Evolutionary conservation across 1,140 invertebrate genomes (phyloP).

Genomic region (Sycophila sp.): DNA sequence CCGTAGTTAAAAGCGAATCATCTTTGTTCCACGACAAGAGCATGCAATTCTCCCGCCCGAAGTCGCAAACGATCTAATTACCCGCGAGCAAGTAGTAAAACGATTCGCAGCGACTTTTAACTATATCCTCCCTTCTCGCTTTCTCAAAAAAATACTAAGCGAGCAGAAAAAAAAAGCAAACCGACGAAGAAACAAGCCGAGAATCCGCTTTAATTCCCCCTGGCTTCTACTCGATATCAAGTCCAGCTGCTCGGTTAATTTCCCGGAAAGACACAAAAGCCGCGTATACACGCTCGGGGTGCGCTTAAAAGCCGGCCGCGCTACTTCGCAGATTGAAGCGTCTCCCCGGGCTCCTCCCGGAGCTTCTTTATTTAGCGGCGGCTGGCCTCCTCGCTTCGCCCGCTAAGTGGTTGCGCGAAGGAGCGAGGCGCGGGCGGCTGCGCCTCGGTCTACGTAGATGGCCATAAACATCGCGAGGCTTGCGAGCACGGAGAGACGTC

Average conservation of each 20-base stretch:
- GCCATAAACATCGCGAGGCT: neutral
- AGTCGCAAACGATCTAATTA: no score
- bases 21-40: no score
- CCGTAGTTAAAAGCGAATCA: no score
- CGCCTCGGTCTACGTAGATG: neutral
- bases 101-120: no score
- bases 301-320: constrained; percentile 10
- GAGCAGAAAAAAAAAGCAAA: neutral
- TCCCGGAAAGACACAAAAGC: constrained; percentile 19
- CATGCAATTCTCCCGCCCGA: no score
- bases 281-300: neutral
- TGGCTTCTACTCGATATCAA: constrained; percentile 22
- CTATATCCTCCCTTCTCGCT: no score
- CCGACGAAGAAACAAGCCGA: neutral
- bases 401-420: constrained; percentile 33
- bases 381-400: neutral
- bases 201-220: constrained; percentile 27
- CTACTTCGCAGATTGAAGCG: constrained; percentile 30
- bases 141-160: neutral
- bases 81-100: neutral
- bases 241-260: constrained; percentile 32
- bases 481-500: neutral
- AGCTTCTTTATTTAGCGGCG: constrained; percentile 11
- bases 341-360: neutral
- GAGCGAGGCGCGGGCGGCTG: constrained; percentile 9